Percentiles rank a stretch among this genome's conserved stretches.
phyloP scores from a whole-genome alignment of 1,140 invertebrate genomes.

The Bombus pascuorum region DNA sequence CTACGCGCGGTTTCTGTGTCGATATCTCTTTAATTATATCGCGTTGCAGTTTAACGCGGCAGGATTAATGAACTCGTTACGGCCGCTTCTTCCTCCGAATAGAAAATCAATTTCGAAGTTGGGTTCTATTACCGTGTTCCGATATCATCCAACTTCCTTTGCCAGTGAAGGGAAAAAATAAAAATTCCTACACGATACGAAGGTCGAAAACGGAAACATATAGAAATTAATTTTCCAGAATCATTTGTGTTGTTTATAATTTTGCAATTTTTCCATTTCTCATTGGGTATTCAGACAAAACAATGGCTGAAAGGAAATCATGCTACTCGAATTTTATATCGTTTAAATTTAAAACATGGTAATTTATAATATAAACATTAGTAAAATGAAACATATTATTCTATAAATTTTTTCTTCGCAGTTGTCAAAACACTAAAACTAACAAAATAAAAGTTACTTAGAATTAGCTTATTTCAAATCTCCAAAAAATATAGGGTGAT shows the following conservation, averaged over 20 bases:
- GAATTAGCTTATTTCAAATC: neutral
- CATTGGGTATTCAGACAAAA: neutral
- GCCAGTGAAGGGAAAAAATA: neutral
- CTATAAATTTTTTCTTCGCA: neutral
- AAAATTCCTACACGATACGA: neutral
- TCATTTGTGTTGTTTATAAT: too few relatives aligned
- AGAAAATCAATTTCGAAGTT: constrained; percentile 1
- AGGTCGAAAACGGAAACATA: neutral
- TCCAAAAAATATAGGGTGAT: neutral
- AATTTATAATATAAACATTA: too few relatives aligned
- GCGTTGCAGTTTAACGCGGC: neutral
- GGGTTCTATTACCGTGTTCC: neutral
- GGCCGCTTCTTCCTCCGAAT: neutral
- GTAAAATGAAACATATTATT: neutral
- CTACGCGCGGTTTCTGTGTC: neutral
- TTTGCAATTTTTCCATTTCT: neutral
- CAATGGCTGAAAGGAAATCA: neutral
- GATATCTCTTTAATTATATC: constrained; percentile 23
- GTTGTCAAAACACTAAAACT: neutral
- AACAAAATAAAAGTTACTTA: neutral
- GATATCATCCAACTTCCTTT: neutral
- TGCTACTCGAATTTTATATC: neutral
- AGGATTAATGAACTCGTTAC: constrained; percentile 25
- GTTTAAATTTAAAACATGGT: too few relatives aligned
- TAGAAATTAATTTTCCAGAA: neutral